A percentile compares a stretch with the other conserved stretches of the same genome.
These are phyloP conservation scores for Drosophila infuscata DNA, from an alignment of 2,888 invertebrate species.

Conservation along the genomic window DNA sequence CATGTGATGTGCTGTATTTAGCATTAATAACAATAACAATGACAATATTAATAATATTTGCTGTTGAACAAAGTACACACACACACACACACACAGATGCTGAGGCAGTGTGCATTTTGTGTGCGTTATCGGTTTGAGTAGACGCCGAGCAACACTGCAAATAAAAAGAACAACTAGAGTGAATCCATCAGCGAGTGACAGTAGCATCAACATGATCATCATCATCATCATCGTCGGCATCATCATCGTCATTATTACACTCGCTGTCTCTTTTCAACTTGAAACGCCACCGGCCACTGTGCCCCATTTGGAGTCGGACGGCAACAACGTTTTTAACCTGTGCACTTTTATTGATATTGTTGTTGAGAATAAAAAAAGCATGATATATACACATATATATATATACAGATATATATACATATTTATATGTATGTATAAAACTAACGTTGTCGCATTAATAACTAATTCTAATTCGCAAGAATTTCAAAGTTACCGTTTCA, in stretches of 20 bases:
- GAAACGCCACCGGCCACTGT: slow-evolving; percentile 12
- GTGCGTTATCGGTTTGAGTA: slow-evolving; percentile 56
- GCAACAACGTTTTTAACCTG: slow-evolving; percentile 52
- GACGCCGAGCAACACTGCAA: slow-evolving; percentile 53
- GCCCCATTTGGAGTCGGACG: slow-evolving; percentile 26
- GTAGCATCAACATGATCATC: slow-evolving; percentile 33
- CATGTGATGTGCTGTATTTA: slow-evolving; percentile 44
- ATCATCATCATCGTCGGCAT: slow-evolving; percentile 18
- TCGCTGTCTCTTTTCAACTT: slow-evolving; percentile 20
- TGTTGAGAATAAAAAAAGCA: slow-evolving; percentile 1
- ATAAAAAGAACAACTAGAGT: slow-evolving; percentile 73
- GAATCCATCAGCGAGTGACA: slow-evolving; percentile 63
- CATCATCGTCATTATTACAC: slow-evolving; percentile 6
- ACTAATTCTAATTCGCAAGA: neutral
- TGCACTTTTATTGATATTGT: slow-evolving; percentile 40
- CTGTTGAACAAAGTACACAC: slow-evolving; percentile 69
- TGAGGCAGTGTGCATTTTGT: slow-evolving; percentile 43
- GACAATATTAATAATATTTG: slow-evolving; percentile 69
- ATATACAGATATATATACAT: neutral
- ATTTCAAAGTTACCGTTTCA: slow-evolving; percentile 1
- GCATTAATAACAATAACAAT: slow-evolving; percentile 71
- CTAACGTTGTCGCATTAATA: neutral
- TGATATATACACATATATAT: neutral
- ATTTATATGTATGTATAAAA: neutral
- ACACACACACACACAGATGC: slow-evolving; percentile 14